These are phyloP conservation scores for Dendrolimus pini DNA, from an alignment of 2,888 invertebrate species.

Conservation along the genomic window DNA sequence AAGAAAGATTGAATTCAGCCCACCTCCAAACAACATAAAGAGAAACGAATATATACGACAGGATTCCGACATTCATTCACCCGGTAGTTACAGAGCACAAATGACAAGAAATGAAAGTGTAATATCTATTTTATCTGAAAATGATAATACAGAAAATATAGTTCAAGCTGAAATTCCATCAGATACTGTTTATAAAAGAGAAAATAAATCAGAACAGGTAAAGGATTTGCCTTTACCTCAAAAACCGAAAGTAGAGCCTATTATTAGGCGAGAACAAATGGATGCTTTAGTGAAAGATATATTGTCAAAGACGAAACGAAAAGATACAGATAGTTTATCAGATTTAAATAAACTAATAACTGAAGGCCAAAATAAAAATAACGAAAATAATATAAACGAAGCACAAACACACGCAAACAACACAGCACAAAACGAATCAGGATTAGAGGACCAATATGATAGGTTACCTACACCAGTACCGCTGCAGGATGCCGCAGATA, in stretches of 20 bases:
- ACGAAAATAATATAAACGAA: neutral
- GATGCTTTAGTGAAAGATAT: constrained; percentile 24
- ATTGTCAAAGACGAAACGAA: constrained; percentile 17
- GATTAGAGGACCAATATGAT: constrained; percentile 4
- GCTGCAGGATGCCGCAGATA: neutral
- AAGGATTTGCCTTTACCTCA: constrained; percentile 7
- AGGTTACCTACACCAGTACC: constrained; percentile 1
- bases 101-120: neutral
- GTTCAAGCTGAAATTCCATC: too few species aligned
- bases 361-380: neutral
- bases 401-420: neutral
- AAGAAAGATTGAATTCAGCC: neutral
- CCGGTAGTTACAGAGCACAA: neutral
- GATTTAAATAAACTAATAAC: constrained; percentile 25
- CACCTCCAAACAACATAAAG: neutral
- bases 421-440: neutral
- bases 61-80: neutral
- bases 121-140: neutral
- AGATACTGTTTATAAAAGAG: neutral
- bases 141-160: neutral
- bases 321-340: constrained; percentile 22
- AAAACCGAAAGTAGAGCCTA: constrained; percentile 7
- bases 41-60: neutral
- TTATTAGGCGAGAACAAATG: constrained; percentile 24
- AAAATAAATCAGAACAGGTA: constrained; percentile 4